These are phyloP conservation scores for Spheniscus humboldti DNA, from an alignment of 2,797 vertebrate species.

Conservation along the genomic window DNA sequence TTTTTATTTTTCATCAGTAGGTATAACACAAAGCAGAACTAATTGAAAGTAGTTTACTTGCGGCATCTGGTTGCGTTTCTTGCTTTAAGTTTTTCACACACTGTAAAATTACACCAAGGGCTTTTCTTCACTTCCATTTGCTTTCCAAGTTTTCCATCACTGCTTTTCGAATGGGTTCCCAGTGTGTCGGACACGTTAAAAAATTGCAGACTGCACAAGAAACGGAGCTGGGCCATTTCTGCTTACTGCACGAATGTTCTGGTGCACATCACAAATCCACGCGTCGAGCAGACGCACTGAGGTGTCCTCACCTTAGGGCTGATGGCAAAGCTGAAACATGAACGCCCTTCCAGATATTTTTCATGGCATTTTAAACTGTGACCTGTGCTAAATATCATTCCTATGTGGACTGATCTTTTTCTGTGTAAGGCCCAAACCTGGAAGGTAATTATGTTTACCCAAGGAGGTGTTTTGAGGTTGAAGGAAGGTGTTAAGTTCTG, in stretches of 20 bases:
- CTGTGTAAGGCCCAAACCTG: background rate
- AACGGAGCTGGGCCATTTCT: background rate
- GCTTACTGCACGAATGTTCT: background rate
- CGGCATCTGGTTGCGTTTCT: slow-evolving; percentile 45
- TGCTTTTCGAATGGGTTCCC: background rate
- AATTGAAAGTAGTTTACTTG: slow-evolving; percentile 61
- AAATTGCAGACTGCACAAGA: background rate
- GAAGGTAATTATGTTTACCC: slow-evolving; percentile 43
- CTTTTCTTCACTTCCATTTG: slow-evolving; percentile 16
- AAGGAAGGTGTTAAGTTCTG: slow-evolving; percentile 35
- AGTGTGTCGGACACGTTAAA: background rate
- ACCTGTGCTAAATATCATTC: background rate
- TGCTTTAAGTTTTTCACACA: slow-evolving; percentile 44
- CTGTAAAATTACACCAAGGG: slow-evolving; percentile 48
- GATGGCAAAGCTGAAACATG: background rate
- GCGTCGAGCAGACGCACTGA: background rate
- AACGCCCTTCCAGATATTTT: background rate
- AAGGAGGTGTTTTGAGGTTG: slow-evolving; percentile 37
- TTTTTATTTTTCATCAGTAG: slow-evolving; percentile 70
- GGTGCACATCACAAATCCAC: background rate
- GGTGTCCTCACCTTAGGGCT: slow-evolving; percentile 9
- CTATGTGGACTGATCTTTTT: background rate
- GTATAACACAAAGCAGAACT: slow-evolving; percentile 62
- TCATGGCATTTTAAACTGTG: slow-evolving; percentile 6
- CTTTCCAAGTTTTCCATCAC: slow-evolving; percentile 24